A percentile compares a stretch with the other conserved stretches of the same genome.
These are phyloP conservation scores for Nephila pilipes DNA, from an alignment of 1,140 invertebrate genomes.

Conservation along the genomic window DNA sequence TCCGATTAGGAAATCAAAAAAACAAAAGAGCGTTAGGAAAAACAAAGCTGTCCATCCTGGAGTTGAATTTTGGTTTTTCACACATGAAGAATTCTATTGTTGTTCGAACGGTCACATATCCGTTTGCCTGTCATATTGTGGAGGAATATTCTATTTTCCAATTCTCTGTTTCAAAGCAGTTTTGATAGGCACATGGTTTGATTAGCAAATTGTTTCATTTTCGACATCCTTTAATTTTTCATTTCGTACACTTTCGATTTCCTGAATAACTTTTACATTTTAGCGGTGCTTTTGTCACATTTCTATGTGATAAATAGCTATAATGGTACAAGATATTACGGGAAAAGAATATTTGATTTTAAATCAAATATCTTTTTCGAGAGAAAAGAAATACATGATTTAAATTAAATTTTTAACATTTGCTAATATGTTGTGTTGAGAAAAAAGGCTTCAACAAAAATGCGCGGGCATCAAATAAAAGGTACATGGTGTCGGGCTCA, in stretches of 20 bases:
- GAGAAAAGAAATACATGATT: too few species aligned
- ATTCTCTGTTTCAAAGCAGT: neutral
- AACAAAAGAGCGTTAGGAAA: constrained; percentile 8
- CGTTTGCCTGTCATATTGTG: neutral
- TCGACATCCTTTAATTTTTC: neutral
- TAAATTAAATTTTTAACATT: too few species aligned
- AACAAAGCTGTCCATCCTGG: neutral
- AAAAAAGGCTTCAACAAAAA: too few species aligned
- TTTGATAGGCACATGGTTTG: neutral
- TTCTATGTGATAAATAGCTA: too few species aligned
- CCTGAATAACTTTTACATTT: too few species aligned
- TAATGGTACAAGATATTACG: too few species aligned
- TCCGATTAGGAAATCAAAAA: constrained; percentile 2
- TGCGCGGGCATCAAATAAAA: too few species aligned
- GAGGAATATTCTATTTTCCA: neutral
- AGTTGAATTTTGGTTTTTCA: constrained; percentile 37
- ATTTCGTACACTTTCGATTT: neutral
- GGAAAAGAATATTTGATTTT: too few species aligned
- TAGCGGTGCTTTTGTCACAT: too few species aligned
- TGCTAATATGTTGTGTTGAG: too few species aligned
- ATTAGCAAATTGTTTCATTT: constrained; percentile 2
- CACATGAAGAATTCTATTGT: constrained; percentile 40
- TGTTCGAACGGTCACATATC: constrained; percentile 31
- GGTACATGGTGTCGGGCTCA: too few species aligned
- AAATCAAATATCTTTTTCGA: too few species aligned